Evolutionary conservation across 2,797 vertebrate genomes (phyloP).

Genomic region (Merluccius polli): DNA sequence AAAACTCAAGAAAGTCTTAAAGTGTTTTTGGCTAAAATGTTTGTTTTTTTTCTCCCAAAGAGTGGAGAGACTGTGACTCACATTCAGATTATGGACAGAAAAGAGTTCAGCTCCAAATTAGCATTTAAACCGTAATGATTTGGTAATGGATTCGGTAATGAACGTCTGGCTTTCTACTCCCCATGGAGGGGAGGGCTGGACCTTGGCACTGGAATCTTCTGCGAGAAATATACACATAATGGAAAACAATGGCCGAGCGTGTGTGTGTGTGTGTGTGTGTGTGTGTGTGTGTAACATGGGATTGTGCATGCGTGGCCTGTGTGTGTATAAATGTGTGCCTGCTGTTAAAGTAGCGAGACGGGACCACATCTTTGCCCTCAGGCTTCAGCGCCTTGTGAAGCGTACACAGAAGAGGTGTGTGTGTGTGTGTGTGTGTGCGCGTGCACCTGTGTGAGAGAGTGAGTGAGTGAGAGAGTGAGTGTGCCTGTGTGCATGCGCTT

Average conservation of each 20-base stretch:
- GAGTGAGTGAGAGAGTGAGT: too few species aligned
- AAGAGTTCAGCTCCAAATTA: neutral
- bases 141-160: neutral
- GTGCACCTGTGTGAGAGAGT: too few species aligned
- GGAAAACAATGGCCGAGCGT: neutral
- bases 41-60: neutral
- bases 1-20: too few species aligned
- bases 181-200: neutral
- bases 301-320: too few species aligned
- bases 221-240: too few species aligned
- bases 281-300: too few species aligned
- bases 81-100: neutral
- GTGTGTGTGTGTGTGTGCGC: too few species aligned
- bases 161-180: neutral
- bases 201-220: neutral
- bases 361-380: slow-evolving; percentile 14
- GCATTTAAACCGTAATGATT: neutral
- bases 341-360: too few species aligned
- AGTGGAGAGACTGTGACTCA: neutral
- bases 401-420: slow-evolving; percentile 1
- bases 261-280: too few species aligned
- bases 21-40: neutral
- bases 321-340: too few species aligned
- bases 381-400: slow-evolving; percentile 15
- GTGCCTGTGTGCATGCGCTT: too few species aligned